These are phyloP conservation scores for Pyxicephalus adspersus DNA, from an alignment of 2,113 vertebrate species.

Conservation along the genomic window DNA sequence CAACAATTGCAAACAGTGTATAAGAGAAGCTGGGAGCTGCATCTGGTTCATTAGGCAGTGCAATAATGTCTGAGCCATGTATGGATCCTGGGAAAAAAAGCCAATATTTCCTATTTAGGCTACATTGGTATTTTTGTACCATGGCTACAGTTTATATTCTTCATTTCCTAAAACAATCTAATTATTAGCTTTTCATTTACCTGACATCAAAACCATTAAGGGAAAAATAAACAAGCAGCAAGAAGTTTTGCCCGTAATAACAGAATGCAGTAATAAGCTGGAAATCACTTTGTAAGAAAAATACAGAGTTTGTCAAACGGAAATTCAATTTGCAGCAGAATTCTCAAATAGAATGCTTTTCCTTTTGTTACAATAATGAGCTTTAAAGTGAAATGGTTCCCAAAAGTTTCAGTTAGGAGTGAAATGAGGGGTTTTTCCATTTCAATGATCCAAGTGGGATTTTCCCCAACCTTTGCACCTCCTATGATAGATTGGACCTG, in stretches of 20 bases:
- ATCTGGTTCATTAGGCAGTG: no score
- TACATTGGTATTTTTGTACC: background rate
- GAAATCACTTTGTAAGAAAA: conserved; percentile 4
- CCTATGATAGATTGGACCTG: no score
- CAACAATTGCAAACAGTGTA: no score
- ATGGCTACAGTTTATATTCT: background rate
- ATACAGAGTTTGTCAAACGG: background rate
- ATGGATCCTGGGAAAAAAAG: no score
- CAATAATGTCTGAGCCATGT: no score
- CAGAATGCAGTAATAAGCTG: conserved; percentile 16
- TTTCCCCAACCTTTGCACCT: no score
- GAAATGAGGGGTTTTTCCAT: no score
- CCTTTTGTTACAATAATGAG: background rate
- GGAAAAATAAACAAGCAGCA: conserved; percentile 9
- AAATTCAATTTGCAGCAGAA: background rate
- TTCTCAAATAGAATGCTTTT: background rate
- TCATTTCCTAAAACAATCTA: background rate
- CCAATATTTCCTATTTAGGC: no score
- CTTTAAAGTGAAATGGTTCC: background rate
- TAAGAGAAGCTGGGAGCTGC: no score
- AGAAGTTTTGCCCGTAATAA: background rate
- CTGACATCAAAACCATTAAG: conserved; percentile 38
- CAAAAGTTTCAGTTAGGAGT: no score
- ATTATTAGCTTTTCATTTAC: background rate
- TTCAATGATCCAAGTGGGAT: no score